Evolutionary conservation across 2,888 invertebrate genomes (phyloP).

Genomic region (Pristionchus maxplancki): DNA sequence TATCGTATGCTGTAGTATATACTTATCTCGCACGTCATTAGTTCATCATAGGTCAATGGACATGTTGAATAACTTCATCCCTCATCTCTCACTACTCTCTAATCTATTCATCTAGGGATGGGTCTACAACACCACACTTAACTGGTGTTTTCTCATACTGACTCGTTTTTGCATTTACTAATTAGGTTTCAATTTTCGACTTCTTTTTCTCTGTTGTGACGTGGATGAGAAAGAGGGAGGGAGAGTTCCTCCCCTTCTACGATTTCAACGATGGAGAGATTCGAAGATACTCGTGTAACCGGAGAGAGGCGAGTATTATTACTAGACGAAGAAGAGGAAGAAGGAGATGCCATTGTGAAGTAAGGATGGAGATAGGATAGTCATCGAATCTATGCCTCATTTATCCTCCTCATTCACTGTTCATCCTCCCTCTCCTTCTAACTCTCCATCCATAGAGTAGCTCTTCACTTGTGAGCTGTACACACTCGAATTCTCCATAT

Average conservation of each 20-base stretch:
- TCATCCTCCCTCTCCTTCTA: not conserved
- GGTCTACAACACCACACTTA: not conserved
- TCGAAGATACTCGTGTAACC: slow-evolving; percentile 43
- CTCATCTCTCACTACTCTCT: not conserved
- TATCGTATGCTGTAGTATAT: not conserved
- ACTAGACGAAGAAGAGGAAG: not conserved
- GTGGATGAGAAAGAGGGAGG: not conserved
- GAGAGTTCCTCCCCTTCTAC: slow-evolving; percentile 27
- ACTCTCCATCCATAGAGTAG: slow-evolving; percentile 4
- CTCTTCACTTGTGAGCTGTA: not conserved
- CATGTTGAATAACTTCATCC: not conserved
- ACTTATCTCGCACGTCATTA: not conserved
- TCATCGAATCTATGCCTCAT: not conserved
- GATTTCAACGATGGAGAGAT: slow-evolving; percentile 26
- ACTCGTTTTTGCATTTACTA: slow-evolving; percentile 7
- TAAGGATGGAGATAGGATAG: not conserved
- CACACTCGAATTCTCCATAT: slow-evolving; percentile 35
- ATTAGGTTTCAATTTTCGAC: slow-evolving; percentile 25
- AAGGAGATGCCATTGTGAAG: not conserved
- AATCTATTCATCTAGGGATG: not conserved
- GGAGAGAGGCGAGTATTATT: slow-evolving; percentile 35
- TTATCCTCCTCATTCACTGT: not conserved
- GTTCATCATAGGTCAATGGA: not conserved
- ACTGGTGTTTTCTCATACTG: slow-evolving; percentile 16
- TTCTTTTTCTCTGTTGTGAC: not conserved